phyloP scores from a whole-genome alignment of 2,888 invertebrate species.

The Nomada hirtipes region DNA sequence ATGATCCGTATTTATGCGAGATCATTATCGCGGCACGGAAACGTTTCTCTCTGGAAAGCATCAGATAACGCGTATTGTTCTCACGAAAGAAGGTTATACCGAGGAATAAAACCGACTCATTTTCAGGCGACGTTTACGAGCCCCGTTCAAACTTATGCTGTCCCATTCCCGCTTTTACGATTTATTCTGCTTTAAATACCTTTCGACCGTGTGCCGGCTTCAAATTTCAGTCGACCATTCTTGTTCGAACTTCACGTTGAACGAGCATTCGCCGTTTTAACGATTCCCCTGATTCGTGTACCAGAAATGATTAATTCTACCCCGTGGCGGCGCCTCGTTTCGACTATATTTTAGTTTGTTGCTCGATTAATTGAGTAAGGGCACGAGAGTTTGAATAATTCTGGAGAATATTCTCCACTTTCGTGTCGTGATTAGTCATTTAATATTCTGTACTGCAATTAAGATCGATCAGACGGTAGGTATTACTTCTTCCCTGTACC shows the following conservation, averaged over 20 bases:
- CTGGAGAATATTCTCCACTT: not conserved
- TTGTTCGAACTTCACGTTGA: conserved; percentile 32
- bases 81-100: conserved; percentile 56
- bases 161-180: conserved; percentile 48
- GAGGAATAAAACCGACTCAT: conserved; percentile 53
- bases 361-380: conserved; percentile 33
- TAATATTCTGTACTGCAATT: not conserved
- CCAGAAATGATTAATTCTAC: conserved; percentile 22
- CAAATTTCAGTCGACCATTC: conserved; percentile 40
- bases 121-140: conserved; percentile 58
- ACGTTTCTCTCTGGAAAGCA: conserved; percentile 54
- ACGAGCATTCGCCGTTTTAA: conserved; percentile 33
- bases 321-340: not conserved
- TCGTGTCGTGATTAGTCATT: not conserved
- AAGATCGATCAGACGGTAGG: no score
- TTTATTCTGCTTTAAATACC: conserved; percentile 56
- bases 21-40: conserved; percentile 58
- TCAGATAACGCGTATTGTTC: conserved; percentile 60
- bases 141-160: conserved; percentile 29
- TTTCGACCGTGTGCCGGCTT: conserved; percentile 41
- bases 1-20: conserved; percentile 59
- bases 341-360: not conserved
- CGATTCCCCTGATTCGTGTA: conserved; percentile 34
- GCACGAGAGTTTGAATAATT: conserved; percentile 15
- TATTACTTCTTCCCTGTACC: not conserved